Percentiles rank a stretch among this genome's conserved stretches.
Conservation (phyloP, 2,888 invertebrate genomes). For the Unio pictorum region DNA sequence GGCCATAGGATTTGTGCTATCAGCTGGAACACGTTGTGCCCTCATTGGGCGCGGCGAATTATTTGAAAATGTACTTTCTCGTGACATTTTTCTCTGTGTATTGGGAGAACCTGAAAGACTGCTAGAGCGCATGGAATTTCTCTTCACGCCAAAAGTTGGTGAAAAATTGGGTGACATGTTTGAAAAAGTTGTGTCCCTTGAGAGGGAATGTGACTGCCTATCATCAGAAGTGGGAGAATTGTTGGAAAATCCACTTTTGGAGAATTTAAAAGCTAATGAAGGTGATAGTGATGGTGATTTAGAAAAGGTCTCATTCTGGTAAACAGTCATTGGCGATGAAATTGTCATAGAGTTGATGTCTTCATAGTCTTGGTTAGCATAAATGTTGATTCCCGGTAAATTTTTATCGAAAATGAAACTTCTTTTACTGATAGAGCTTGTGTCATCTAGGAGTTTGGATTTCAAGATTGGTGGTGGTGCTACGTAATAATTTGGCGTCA, state of each 20-base stretch:
- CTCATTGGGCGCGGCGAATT: constrained; percentile 28
- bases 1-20: constrained; percentile 30
- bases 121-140: constrained; percentile 9
- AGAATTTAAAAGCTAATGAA: constrained; percentile 17
- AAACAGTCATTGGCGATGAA: constrained; percentile 8
- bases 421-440: constrained; percentile 34
- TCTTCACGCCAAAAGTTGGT: constrained; percentile 20
- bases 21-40: constrained; percentile 28
- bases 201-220: constrained; percentile 23
- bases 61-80: constrained; percentile 35
- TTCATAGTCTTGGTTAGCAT: constrained; percentile 56
- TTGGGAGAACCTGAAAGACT: constrained; percentile 19
- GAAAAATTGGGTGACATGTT: constrained; percentile 21
- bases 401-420: constrained; percentile 37
- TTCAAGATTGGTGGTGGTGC: constrained; percentile 49
- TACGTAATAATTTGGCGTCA: constrained; percentile 54
- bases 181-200: constrained; percentile 13
- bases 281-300: constrained; percentile 14
- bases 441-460: constrained; percentile 38
- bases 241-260: constrained; percentile 15
- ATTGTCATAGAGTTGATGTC: constrained; percentile 32
- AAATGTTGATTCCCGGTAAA: constrained; percentile 40
- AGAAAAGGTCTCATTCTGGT: constrained; percentile 20
- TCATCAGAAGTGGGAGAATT: constrained; percentile 23
- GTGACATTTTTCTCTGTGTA: constrained; percentile 32